phyloP scores from a whole-genome alignment of 1,140 invertebrate species.

The Cyclina sinensis region DNA sequence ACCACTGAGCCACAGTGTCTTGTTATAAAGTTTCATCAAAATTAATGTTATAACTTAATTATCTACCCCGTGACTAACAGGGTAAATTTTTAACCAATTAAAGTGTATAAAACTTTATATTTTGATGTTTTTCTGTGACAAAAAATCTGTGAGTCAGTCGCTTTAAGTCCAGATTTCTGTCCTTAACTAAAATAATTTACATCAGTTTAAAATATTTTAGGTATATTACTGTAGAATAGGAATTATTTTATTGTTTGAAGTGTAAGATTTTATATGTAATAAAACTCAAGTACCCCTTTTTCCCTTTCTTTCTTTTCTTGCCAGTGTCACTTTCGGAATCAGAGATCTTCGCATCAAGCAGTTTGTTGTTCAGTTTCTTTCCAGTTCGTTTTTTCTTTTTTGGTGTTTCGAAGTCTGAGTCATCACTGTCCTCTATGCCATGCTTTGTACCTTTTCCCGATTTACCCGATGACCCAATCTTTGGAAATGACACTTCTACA shows the following conservation, averaged over 20 bases:
- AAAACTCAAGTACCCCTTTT: conserved; percentile 10
- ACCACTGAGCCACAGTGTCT: too few species aligned
- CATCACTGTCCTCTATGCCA: conserved; percentile 48
- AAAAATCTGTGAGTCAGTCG: too few species aligned
- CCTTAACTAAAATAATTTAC: too few species aligned
- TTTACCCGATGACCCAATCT: conserved; percentile 36
- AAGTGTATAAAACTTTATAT: too few species aligned
- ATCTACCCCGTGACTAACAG: too few species aligned
- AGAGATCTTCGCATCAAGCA: conserved; percentile 71
- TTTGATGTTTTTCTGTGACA: too few species aligned
- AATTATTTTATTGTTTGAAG: neutral
- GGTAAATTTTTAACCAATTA: too few species aligned
- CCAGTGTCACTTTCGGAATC: conserved; percentile 70
- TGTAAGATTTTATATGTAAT: neutral
- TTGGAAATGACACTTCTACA: conserved; percentile 67
- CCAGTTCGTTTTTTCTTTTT: conserved; percentile 68
- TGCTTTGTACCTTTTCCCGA: conserved; percentile 17
- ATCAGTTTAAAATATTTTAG: too few species aligned
- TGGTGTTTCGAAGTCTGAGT: conserved; percentile 52
- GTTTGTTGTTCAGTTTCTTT: conserved; percentile 26
- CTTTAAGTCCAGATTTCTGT: too few species aligned
- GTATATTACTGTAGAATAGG: neutral
- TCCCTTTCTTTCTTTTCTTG: conserved; percentile 57
- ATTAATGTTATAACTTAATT: too few species aligned
- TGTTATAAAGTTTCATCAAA: too few species aligned